A percentile compares a stretch with the other conserved stretches of the same genome.
Conservation (phyloP, 92 coral and sea anemone genomes). For the Parazoanthus atlanticus region DNA sequence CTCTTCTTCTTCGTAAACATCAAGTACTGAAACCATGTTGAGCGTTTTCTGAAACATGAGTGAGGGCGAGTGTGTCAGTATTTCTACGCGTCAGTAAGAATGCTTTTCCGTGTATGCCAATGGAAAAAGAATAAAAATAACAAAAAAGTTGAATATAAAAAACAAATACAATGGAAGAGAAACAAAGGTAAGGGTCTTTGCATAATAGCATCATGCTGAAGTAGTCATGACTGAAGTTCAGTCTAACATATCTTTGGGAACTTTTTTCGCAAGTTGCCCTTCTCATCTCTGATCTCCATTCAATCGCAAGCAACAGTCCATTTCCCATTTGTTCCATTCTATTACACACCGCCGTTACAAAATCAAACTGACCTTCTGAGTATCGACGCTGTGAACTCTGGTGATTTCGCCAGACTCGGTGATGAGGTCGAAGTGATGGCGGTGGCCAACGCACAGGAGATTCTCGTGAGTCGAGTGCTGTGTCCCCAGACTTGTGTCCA, state of each 20-base stretch:
- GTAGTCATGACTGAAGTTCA: no score
- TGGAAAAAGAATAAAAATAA: background rate
- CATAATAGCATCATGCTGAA: no score
- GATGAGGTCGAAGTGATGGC: slow-evolving; percentile 85
- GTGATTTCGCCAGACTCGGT: slow-evolving; percentile 71
- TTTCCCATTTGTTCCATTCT: background rate
- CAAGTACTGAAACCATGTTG: slow-evolving; percentile 86
- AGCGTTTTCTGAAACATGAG: slow-evolving; percentile 72
- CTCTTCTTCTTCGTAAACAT: slow-evolving; percentile 94
- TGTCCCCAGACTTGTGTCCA: slow-evolving; percentile 50
- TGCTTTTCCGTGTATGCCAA: background rate
- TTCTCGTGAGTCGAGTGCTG: slow-evolving; percentile 49
- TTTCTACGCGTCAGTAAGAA: background rate
- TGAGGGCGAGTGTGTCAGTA: background rate
- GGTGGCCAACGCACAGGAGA: slow-evolving; percentile 82
- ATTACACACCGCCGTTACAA: background rate
- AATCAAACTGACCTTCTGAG: slow-evolving; percentile 59
- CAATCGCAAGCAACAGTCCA: background rate
- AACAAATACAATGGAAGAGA: background rate
- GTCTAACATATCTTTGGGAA: background rate
- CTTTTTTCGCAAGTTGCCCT: background rate
- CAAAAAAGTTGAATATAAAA: background rate
- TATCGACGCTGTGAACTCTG: slow-evolving; percentile 74
- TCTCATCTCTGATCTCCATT: background rate
- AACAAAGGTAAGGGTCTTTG: background rate